Evolutionary conservation across 2,797 vertebrate genomes (phyloP), one percentile per base, ranked within the genome.

Genomic region (Sebastolobus altivelis): DNA sequence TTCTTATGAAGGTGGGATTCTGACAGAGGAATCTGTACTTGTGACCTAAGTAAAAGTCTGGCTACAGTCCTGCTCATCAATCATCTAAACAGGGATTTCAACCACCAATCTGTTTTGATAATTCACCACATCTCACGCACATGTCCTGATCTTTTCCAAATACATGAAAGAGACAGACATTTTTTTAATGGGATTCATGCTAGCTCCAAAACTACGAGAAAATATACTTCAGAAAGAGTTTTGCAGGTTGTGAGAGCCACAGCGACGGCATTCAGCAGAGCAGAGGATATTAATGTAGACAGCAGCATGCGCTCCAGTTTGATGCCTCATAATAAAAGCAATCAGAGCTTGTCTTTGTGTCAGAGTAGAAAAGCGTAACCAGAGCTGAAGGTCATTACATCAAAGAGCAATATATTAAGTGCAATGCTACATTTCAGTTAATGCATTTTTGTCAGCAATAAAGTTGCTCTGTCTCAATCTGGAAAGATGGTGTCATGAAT

Each of bases 371-470:
- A 65, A 6, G n/a, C 70, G 22, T 55, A 22, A 75, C 49, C 37
- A 49, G 8, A 83, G 62, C 65, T 63, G 46, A 46, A 65, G 65
- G 61, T 56, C 33, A 55, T 56, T 33, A 43, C 22, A 37, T 56
- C 37, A 61, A 33, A 72, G 6, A 65, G 61, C 11, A 16, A 59
- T 60, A 22, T 27, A 16, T 77, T 20, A 56, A 56, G n/a, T 54
- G 60, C 33, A 40, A 2, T 2, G 11, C 43, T 25, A 16, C 9
- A 8, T 59, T 49, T 49, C 16, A 67, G 4, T 66, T 58, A 20
- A 52, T 74, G 75, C 5, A 52, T 65, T 72, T 82, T 72, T 49
- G 29, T 59, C 33, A 14, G 72, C 54, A 20, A 2, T 60, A 11
- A 56, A 70, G 59, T 49, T 40, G 22, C 35, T 74, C 43, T 3